Evolutionary conservation across 2,888 invertebrate genomes (phyloP), one percentile per base, ranked within the genome.

Genomic region (Phyllotreta striolata): DNA sequence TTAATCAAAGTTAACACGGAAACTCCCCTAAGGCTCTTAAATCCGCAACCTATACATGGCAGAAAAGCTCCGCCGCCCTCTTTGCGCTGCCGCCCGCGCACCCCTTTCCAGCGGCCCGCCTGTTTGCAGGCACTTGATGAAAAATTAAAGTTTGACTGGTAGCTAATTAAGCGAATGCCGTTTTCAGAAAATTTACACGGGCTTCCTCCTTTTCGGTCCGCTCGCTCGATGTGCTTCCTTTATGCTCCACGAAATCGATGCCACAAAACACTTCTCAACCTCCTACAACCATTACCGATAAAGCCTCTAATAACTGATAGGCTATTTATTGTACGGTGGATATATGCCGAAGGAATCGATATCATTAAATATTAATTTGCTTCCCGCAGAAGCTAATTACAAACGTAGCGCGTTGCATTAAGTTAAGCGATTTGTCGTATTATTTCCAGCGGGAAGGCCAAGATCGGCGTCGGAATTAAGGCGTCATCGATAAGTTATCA

Each of bases 81-180:
- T 41, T 41, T 5, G 41, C 41, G 2, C 5, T 4, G 3, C 41
- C 41, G 41, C 10, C 10, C 41, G 41, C 41, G 41, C 10, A n/a
- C 41, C 41, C 41, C n/a, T 41, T 41, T 10, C n/a, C 2, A 10
- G 9, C 10, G n/a, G 41, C 41, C n/a, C 10, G 9, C 41, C n/a
- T 10, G 10, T 41, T 41, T 10, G 41, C 41, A 10, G 9, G 9
- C 41, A 10, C 41, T 71, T 68, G 70, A 73, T 73, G 73, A 72
- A 73, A 72, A 73, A 72, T 73, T 73, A 69, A 72, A 72, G 69
- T 71, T 71, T 70, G 70, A 72, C 71, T 72, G 67, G 67, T 63
- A 66, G 66, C 69, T 72, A 73, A 72, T 72, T 73, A 71, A 72
- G 71, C 73, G 69, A 65, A 69, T 64, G 69, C 69, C 67, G 66